Evolutionary conservation across 2,113 vertebrate species (phyloP).

Genomic region (Thunnus maccoyii): DNA sequence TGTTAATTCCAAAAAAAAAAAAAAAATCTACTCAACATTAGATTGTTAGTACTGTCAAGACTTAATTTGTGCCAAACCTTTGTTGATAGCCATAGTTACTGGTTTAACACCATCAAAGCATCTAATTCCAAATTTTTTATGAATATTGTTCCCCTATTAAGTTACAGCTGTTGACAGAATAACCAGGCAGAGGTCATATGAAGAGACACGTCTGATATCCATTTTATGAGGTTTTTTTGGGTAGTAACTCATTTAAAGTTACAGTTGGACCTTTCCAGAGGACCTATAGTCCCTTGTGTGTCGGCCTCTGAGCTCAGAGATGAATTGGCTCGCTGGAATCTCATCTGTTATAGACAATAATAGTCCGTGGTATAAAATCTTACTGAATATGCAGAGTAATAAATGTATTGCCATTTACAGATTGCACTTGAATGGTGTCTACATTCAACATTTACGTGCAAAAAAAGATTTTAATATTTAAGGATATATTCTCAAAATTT

Average conservation of each 20-base stretch:
- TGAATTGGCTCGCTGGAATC: not conserved
- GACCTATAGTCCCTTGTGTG: not conserved
- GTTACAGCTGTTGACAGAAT: constrained; percentile 23
- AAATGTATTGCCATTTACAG: not conserved
- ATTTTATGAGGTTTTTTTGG: constrained; percentile 17
- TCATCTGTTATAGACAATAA: too few relatives aligned
- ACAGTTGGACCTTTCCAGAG: too few relatives aligned
- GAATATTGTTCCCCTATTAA: not conserved
- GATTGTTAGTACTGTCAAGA: not conserved
- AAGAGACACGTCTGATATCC: constrained; percentile 19
- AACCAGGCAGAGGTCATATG: not conserved
- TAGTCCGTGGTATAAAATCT: not conserved
- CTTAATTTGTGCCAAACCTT: constrained; percentile 4
- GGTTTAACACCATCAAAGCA: constrained; percentile 11
- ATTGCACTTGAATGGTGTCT: not conserved
- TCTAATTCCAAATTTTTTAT: constrained; percentile 4
- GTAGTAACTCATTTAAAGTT: too few relatives aligned
- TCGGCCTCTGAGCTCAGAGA: not conserved
- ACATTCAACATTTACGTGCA: too few relatives aligned
- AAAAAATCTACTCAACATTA: not conserved
- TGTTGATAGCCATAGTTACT: not conserved
- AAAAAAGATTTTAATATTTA: too few relatives aligned
- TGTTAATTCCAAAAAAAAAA: not conserved
- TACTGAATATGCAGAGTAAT: not conserved
- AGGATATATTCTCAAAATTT: too few relatives aligned